A percentile compares a stretch with the other conserved stretches of the same genome.
phyloP scores from a whole-genome alignment of 2,888 invertebrate genomes.

The Scotopteryx bipunctaria region DNA sequence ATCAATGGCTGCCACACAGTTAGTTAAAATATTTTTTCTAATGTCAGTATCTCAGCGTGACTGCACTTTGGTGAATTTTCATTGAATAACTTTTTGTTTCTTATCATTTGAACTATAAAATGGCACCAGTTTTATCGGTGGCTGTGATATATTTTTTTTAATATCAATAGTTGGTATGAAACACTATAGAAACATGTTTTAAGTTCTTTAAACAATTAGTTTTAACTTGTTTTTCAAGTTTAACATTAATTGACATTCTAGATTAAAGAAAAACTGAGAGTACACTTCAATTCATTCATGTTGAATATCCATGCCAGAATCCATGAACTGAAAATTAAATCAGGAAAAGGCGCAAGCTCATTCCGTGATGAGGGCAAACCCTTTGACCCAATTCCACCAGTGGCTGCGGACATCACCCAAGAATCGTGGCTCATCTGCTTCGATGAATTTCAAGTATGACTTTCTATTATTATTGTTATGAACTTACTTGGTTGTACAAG shows the following conservation, averaged over 20 bases:
- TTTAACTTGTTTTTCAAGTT: neutral
- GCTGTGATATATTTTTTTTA: too few species aligned
- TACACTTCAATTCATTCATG: slow-evolving; percentile 99
- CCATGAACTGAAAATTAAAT: slow-evolving; percentile 90
- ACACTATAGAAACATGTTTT: too few species aligned
- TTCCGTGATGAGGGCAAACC: slow-evolving; percentile 73
- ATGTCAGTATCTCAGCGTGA: too few species aligned
- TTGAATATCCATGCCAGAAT: slow-evolving; percentile 95
- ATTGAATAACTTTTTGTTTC: too few species aligned
- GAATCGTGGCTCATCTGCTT: slow-evolving; percentile 97
- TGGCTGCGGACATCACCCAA: slow-evolving; percentile 93
- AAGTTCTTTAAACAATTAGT: too few species aligned
- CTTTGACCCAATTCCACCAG: slow-evolving; percentile 97
- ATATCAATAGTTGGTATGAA: too few species aligned
- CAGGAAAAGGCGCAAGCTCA: slow-evolving; percentile 74
- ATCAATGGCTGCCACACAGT: too few species aligned
- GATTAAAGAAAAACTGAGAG: slow-evolving; percentile 89
- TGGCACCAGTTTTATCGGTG: too few species aligned
- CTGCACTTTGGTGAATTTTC: too few species aligned
- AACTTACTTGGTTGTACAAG: too few species aligned
- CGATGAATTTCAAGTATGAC: slow-evolving; percentile 98
- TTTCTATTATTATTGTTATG: slow-evolving; percentile 14
- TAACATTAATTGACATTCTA: slow-evolving; percentile 44
- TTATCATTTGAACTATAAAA: too few species aligned
- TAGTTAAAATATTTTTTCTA: too few species aligned